These are phyloP conservation scores for Pecten maximus DNA, from an alignment of 2,888 invertebrate species.

Conservation along the genomic window DNA sequence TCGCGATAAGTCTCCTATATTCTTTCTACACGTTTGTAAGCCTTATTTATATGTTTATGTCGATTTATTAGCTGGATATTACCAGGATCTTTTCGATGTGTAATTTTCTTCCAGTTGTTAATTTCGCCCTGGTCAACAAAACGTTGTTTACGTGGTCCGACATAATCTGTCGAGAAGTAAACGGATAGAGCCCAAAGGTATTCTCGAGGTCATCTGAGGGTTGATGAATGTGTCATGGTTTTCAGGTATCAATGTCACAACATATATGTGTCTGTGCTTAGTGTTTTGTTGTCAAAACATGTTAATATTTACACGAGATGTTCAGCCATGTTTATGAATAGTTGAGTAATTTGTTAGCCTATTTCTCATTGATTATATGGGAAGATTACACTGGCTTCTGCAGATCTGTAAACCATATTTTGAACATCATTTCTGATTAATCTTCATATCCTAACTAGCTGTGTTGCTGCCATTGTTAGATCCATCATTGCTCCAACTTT, in stretches of 20 bases:
- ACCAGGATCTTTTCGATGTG: neutral
- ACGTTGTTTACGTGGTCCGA: slow-evolving; percentile 2
- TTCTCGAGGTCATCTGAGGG: neutral
- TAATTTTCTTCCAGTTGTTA: neutral
- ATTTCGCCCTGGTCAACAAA: slow-evolving; percentile 33
- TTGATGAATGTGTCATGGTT: neutral
- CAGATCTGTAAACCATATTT: neutral
- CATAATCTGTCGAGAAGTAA: slow-evolving; percentile 14
- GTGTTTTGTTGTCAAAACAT: neutral
- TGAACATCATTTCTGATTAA: neutral
- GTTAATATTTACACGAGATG: neutral
- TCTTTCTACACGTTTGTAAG: neutral
- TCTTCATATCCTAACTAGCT: neutral
- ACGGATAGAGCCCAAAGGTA: neutral
- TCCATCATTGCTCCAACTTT: neutral
- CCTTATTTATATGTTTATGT: neutral
- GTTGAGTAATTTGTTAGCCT: neutral
- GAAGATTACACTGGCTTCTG: neutral
- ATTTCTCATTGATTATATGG: neutral
- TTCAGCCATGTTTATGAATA: neutral
- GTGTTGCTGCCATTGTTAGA: neutral
- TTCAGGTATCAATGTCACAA: neutral
- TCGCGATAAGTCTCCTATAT: neutral
- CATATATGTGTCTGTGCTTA: neutral
- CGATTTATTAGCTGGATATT: neutral